These are phyloP conservation scores for Sesamia inferens DNA, from an alignment of 2,888 invertebrate species.

Conservation along the genomic window DNA sequence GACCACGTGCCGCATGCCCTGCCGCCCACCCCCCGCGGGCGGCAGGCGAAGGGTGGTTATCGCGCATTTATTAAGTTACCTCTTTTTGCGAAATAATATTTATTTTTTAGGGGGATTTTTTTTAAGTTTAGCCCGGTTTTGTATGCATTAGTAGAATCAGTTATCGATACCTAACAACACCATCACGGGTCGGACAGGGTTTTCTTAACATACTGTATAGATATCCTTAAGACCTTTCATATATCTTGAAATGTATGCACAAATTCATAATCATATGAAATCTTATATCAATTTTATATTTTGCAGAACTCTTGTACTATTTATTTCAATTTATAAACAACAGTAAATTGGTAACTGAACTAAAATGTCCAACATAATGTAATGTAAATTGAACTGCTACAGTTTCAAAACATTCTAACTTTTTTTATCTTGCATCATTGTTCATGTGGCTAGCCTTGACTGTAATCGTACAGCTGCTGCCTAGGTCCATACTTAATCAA, in stretches of 20 bases:
- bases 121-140: no score
- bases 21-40: no score
- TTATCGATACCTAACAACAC: no score
- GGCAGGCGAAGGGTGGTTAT: no score
- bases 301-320: background rate
- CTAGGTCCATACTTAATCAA: constrained; percentile 44
- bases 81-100: no score
- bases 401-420: constrained; percentile 13
- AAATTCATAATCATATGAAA: background rate
- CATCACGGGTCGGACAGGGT: no score
- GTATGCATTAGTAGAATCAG: no score
- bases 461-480: constrained; percentile 11
- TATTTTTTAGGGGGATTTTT: no score
- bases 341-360: background rate
- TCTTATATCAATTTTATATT: background rate
- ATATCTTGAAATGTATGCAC: background rate
- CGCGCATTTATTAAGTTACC: no score
- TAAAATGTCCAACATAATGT: background rate
- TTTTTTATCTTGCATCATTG: constrained; percentile 10
- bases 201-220: no score
- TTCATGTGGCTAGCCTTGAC: constrained; percentile 32
- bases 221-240: no score
- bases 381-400: constrained; percentile 3
- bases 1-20: no score
- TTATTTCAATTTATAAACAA: constrained; percentile 2